A percentile compares a stretch with the other conserved stretches of the same genome.
phyloP scores from a whole-genome alignment of 2,797 vertebrate genomes.

The Syncerus caffer region DNA sequence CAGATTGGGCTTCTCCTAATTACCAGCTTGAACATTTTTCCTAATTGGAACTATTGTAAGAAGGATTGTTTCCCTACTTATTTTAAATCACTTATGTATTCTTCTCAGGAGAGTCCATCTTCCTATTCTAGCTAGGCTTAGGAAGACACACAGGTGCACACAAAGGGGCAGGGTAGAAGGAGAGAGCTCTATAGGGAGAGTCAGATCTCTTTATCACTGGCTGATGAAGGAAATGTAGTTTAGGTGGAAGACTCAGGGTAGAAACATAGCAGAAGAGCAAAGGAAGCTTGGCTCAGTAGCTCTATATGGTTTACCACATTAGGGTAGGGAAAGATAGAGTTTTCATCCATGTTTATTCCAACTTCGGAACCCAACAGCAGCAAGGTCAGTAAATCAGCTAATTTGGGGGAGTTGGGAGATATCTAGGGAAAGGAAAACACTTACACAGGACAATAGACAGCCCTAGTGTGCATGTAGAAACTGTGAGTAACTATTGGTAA shows the following conservation, averaged over 20 bases:
- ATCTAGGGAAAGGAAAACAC: not conserved
- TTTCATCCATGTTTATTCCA: not conserved
- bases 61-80: not conserved
- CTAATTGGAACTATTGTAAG: not conserved
- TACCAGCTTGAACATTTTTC: not conserved
- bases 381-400: conserved; percentile 26
- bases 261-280: not conserved
- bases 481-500: not conserved
- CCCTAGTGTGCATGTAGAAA: too few relatives aligned
- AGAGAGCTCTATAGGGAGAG: not conserved
- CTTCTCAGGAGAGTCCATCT: not conserved
- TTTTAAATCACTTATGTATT: not conserved
- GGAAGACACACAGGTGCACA: fast-evolving
- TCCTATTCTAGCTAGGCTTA: not conserved
- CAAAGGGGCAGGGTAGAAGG: fast-evolving
- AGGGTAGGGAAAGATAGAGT: not conserved
- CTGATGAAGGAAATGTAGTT: not conserved
- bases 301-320: not conserved
- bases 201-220: not conserved
- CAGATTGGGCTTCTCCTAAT: not conserved
- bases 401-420: not conserved
- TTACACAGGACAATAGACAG: fast-evolving
- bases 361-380: not conserved
- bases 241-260: not conserved
- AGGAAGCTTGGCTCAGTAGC: not conserved